Percentiles rank a stretch among this genome's conserved stretches.
phyloP scores from a whole-genome alignment of 2,797 vertebrate genomes.

The Glossophaga mutica region DNA sequence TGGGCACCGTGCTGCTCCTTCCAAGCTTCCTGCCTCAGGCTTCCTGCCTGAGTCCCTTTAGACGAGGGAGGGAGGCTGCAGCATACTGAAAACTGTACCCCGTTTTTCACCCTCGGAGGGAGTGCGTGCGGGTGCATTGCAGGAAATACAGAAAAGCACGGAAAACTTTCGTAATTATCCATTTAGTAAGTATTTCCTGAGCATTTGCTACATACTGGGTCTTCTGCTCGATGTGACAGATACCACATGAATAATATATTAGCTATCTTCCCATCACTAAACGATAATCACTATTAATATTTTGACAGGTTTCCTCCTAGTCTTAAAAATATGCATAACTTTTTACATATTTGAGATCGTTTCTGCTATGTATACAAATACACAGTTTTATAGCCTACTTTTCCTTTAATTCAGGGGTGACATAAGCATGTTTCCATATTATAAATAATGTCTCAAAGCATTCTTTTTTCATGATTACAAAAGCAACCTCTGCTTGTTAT shows the following conservation, averaged over 20 bases:
- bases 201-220: not conserved
- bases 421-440: not conserved
- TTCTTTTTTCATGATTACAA: conserved; percentile 40
- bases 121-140: not conserved
- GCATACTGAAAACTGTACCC: not conserved
- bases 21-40: not conserved
- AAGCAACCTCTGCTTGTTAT: not conserved
- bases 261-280: not conserved
- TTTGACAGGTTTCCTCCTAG: conserved; percentile 8
- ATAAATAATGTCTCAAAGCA: conserved; percentile 30
- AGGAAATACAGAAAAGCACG: not conserved
- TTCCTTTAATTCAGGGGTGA: not conserved
- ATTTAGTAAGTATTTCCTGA: conserved; percentile 35
- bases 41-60: not conserved
- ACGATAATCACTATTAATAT: conserved; percentile 44
- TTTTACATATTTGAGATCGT: not conserved
- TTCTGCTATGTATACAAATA: not conserved
- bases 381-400: conserved; percentile 1
- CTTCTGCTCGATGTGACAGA: conserved; percentile 3
- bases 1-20: not conserved
- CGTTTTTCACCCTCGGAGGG: not conserved
- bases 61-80: not conserved
- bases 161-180: conserved; percentile 1
- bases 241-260: not conserved
- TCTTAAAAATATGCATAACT: conserved; percentile 16